These are phyloP conservation scores for Periophthalmus modestus DNA, from an alignment of 2,113 vertebrate genomes.

Conservation along the genomic window DNA sequence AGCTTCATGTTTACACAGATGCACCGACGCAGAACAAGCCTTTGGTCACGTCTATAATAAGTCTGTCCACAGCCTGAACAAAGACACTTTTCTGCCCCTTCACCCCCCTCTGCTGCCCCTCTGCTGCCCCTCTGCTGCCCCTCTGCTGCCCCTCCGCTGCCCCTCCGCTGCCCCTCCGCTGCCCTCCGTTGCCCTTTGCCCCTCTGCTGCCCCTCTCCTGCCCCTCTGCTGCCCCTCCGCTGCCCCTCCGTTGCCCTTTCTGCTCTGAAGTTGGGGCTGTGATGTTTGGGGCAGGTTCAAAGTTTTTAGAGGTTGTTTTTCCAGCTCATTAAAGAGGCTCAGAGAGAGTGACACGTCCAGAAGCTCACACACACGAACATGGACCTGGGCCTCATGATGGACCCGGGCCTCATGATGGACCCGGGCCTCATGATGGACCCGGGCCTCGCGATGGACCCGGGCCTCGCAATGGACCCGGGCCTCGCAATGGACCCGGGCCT, in stretches of 20 bases:
- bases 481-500: conserved; percentile 18
- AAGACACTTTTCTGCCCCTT: background rate
- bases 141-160: too few species aligned
- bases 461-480: conserved; percentile 5
- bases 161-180: too few species aligned
- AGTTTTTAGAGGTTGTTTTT: conserved; percentile 54
- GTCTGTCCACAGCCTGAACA: conserved; percentile 35
- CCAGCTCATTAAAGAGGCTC: conserved; percentile 65
- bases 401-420: conserved; percentile 21
- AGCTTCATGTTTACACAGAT: conserved; percentile 57
- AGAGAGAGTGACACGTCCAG: conserved; percentile 59
- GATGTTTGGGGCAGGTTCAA: conserved; percentile 56
- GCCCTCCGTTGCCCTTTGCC: too few species aligned
- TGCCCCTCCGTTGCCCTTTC: too few species aligned
- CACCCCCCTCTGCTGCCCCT: conserved; percentile 14
- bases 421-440: conserved; percentile 5
- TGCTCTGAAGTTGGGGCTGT: conserved; percentile 38
- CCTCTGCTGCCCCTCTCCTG: too few species aligned
- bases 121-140: background rate
- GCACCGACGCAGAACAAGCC: conserved; percentile 24
- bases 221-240: too few species aligned
- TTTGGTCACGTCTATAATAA: conserved; percentile 23
- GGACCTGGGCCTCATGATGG: conserved; percentile 15
- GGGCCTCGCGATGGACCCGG: conserved; percentile 18
- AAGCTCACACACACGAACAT: conserved; percentile 29